These are phyloP conservation scores for Papilio aristodemus DNA, from an alignment of 1,140 invertebrate genomes.

Conservation along the genomic window DNA sequence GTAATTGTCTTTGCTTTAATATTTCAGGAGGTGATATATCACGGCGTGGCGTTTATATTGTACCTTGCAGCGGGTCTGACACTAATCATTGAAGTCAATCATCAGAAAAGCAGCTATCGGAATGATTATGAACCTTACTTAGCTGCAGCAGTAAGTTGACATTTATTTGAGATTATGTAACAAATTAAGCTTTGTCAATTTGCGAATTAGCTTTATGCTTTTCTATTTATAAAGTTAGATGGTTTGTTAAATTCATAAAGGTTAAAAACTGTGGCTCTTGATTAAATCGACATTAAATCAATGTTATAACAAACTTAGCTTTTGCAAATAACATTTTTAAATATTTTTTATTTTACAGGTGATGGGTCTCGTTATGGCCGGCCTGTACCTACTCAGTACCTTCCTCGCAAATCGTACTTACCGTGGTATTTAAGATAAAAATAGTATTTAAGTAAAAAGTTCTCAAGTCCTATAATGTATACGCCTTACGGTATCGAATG, in stretches of 20 bases:
- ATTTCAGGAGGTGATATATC: constrained; percentile 89
- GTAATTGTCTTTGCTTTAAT: constrained; percentile 20
- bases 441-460: neutral
- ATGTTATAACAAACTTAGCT: neutral
- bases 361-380: constrained; percentile 86
- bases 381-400: constrained; percentile 87
- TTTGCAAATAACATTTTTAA: constrained; percentile 31
- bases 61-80: constrained; percentile 85
- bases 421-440: constrained; percentile 77
- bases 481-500: neutral
- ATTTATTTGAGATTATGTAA: constrained; percentile 14
- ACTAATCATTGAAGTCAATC: constrained; percentile 83
- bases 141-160: constrained; percentile 84
- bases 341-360: constrained; percentile 81
- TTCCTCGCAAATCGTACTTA: constrained; percentile 87
- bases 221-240: neutral
- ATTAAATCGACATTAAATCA: no score
- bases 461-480: neutral
- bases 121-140: constrained; percentile 84
- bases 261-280: no score
- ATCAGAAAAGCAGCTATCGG: constrained; percentile 69
- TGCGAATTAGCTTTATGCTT: neutral
- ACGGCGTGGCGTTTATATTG: constrained; percentile 85
- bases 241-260: no score
- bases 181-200: constrained; percentile 7